Conservation (phyloP, 2,888 invertebrate genomes). For the Leptinotarsa juncta region DNA sequence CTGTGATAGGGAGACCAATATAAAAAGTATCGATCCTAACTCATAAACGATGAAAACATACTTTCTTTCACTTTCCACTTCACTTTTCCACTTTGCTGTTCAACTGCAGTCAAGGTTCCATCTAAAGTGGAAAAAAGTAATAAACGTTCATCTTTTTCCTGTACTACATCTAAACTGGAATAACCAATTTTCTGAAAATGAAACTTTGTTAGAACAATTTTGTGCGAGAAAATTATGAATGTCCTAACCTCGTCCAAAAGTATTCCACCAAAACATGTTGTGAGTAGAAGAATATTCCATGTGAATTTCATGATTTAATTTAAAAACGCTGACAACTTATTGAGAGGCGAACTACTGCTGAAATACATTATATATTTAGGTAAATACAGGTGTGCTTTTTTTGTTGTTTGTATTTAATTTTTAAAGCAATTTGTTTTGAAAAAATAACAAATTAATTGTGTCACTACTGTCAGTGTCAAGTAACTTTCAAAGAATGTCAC, state of each 20-base stretch:
- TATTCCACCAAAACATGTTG: constrained; percentile 2
- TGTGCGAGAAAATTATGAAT: not conserved
- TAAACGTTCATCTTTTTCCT: constrained; percentile 77
- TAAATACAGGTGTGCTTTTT: not conserved
- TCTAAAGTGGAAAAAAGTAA: constrained; percentile 93
- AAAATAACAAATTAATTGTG: no score
- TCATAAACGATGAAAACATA: constrained; percentile 62
- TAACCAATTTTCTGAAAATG: constrained; percentile 34
- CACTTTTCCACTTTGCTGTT: constrained; percentile 84
- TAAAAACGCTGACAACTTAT: not conserved
- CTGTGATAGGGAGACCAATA: no score
- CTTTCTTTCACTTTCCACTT: constrained; percentile 94
- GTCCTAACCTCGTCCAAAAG: not conserved
- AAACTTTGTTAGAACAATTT: not conserved
- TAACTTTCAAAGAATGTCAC: no score
- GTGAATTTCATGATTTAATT: not conserved
- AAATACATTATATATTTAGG: not conserved
- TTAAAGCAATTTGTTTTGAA: not conserved
- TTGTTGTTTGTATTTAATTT: not conserved
- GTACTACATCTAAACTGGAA: constrained; percentile 69
- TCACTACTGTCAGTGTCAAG: no score
- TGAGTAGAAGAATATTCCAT: not conserved
- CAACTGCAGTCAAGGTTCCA: constrained; percentile 92
- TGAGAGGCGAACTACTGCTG: not conserved
- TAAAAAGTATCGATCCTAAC: not conserved